These are phyloP conservation scores for Stichodactyla mertensii DNA, from an alignment of 64 coral and sea anemone genomes.

Conservation along the genomic window DNA sequence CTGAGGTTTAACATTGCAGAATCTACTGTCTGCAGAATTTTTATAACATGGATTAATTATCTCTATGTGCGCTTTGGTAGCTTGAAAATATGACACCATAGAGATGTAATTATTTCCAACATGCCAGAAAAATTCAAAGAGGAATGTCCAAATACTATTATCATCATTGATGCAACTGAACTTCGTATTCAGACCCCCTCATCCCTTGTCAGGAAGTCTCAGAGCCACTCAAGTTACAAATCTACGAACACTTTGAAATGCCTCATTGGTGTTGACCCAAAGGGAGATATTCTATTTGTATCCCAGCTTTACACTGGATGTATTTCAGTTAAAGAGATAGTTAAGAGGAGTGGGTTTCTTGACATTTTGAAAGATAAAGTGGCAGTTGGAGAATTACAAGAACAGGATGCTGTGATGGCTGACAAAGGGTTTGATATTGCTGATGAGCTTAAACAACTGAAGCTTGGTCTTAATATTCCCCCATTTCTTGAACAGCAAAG, in stretches of 20 bases:
- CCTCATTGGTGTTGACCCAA: background rate
- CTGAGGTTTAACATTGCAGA: conserved; percentile 13
- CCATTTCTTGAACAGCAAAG: conserved; percentile 6
- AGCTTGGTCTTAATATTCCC: conserved; percentile 36
- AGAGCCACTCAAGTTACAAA: conserved; percentile 36
- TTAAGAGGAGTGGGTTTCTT: conserved; percentile 41
- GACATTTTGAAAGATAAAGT: conserved; percentile 23
- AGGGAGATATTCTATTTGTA: conserved; percentile 26
- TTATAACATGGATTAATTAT: conserved; percentile 45
- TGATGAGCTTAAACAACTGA: conserved; percentile 32
- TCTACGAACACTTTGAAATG: conserved; percentile 40
- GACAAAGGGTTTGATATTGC: conserved; percentile 38
- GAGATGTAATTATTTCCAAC: conserved; percentile 42
- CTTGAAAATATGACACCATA: conserved; percentile 50
- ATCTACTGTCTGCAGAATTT: background rate
- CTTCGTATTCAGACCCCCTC: conserved; percentile 29
- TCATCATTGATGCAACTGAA: conserved; percentile 63
- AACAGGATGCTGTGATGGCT: conserved; percentile 36
- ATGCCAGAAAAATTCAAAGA: conserved; percentile 39
- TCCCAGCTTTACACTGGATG: conserved; percentile 48
- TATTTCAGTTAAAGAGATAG: conserved; percentile 44
- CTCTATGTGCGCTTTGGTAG: conserved; percentile 33
- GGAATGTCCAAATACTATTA: conserved; percentile 28
- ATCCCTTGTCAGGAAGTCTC: conserved; percentile 23
- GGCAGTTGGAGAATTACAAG: background rate